phyloP scores from a whole-genome alignment of 2,888 invertebrate genomes.

The Agrotis exclamationis region DNA sequence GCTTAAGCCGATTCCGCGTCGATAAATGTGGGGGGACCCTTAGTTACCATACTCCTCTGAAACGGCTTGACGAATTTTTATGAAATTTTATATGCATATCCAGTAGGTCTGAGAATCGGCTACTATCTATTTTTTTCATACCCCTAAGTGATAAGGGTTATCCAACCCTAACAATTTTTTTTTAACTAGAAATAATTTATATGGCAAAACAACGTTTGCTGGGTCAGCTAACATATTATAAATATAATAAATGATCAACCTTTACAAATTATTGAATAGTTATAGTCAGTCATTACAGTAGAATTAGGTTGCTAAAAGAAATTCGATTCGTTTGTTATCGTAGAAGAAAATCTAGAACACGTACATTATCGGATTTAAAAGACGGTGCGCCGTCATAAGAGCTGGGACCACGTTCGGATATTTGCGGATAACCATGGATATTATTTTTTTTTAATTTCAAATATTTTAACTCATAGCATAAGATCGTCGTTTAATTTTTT shows the following conservation, averaged over 20 bases:
- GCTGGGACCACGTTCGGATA: slow-evolving; percentile 40
- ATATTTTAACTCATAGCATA: not conserved
- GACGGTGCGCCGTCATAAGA: slow-evolving; percentile 19
- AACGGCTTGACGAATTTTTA: too few relatives aligned
- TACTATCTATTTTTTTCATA: too few relatives aligned
- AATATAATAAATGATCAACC: not conserved
- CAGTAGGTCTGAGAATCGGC: too few relatives aligned
- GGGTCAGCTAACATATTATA: too few relatives aligned
- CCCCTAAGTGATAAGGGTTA: too few relatives aligned
- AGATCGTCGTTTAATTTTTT: not conserved
- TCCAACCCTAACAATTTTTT: too few relatives aligned
- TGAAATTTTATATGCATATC: too few relatives aligned
- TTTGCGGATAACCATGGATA: slow-evolving; percentile 37
- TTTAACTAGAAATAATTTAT: too few relatives aligned
- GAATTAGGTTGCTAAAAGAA: slow-evolving; percentile 52
- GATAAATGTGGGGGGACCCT: too few relatives aligned
- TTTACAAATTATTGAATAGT: slow-evolving; percentile 13
- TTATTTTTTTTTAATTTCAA: slow-evolving; percentile 6
- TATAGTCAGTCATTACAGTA: slow-evolving; percentile 28
- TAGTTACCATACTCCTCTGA: too few relatives aligned
- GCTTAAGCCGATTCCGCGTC: too few relatives aligned
- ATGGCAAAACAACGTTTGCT: too few relatives aligned
- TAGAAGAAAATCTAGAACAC: slow-evolving; percentile 55
- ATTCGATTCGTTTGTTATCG: slow-evolving; percentile 51
- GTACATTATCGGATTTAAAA: slow-evolving; percentile 60